Percentiles rank a stretch among this genome's conserved stretches.
phyloP scores from a whole-genome alignment of 2,797 vertebrate genomes.

The Anas bahamensis region DNA sequence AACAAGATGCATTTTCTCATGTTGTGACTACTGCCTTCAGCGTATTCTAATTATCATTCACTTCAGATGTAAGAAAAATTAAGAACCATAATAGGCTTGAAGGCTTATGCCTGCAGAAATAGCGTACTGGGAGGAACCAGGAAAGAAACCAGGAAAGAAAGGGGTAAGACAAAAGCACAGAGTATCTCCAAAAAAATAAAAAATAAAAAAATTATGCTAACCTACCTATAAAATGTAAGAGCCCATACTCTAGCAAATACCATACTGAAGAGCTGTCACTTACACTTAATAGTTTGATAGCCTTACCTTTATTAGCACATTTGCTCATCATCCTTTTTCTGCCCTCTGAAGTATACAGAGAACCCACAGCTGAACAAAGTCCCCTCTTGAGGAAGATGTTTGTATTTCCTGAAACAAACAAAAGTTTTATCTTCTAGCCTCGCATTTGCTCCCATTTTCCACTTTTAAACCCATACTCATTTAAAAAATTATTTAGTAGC shows the following conservation, averaged over 20 bases:
- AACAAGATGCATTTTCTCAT: neutral
- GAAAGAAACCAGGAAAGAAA: too few relatives aligned
- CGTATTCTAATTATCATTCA: neutral
- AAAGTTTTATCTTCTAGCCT: neutral
- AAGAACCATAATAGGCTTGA: neutral
- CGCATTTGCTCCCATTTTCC: neutral
- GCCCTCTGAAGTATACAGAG: slow-evolving; percentile 86
- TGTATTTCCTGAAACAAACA: neutral
- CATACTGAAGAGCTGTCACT: neutral
- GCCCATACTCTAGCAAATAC: neutral
- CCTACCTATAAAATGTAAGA: neutral
- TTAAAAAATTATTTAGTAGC: neutral
- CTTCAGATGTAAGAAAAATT: neutral
- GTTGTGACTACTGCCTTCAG: neutral
- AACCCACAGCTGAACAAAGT: slow-evolving; percentile 80
- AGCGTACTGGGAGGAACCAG: neutral
- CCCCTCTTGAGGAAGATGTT: slow-evolving; percentile 43
- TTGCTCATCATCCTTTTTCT: slow-evolving; percentile 80
- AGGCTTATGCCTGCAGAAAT: neutral
- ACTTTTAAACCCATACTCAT: neutral
- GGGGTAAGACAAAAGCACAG: neutral
- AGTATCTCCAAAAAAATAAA: neutral
- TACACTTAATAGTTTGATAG: neutral
- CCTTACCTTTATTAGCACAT: slow-evolving; percentile 74
- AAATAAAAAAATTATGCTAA: neutral